Conservation (phyloP, 2,797 vertebrate genomes). For the Malurus splendens region DNA sequence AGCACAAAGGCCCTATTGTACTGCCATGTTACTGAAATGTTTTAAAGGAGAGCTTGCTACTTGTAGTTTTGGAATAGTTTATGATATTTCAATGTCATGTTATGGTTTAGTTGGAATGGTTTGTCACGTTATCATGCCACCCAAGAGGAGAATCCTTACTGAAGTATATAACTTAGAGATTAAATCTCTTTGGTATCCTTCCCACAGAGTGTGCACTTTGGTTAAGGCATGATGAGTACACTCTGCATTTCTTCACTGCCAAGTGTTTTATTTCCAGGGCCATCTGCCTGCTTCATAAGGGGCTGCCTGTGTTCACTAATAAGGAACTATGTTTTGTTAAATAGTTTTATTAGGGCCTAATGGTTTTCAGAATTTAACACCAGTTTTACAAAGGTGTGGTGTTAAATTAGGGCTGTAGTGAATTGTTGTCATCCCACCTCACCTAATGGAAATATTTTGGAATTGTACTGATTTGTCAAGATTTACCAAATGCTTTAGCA, state of each 20-base stretch:
- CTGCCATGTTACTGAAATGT: neutral
- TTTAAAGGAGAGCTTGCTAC: neutral
- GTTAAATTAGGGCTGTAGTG: neutral
- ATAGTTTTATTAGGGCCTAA: neutral
- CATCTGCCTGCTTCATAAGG: neutral
- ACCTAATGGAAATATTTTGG: neutral
- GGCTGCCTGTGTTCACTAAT: neutral
- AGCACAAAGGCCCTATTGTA: conserved; percentile 32
- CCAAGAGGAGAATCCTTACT: neutral
- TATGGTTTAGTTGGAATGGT: neutral
- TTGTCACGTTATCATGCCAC: neutral
- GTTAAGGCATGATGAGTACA: neutral
- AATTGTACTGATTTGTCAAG: neutral
- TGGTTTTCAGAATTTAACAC: neutral
- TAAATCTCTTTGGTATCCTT: neutral
- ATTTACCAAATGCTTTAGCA: neutral
- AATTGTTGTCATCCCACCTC: neutral
- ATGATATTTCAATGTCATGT: neutral
- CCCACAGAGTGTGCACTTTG: neutral
- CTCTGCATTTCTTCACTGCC: neutral
- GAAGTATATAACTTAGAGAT: neutral
- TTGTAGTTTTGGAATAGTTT: neutral
- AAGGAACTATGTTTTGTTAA: neutral
- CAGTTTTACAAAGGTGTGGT: neutral
- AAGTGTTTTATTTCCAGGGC: neutral